phyloP scores from a whole-genome alignment of 2,797 vertebrate genomes.

The Euthynnus affinis region DNA sequence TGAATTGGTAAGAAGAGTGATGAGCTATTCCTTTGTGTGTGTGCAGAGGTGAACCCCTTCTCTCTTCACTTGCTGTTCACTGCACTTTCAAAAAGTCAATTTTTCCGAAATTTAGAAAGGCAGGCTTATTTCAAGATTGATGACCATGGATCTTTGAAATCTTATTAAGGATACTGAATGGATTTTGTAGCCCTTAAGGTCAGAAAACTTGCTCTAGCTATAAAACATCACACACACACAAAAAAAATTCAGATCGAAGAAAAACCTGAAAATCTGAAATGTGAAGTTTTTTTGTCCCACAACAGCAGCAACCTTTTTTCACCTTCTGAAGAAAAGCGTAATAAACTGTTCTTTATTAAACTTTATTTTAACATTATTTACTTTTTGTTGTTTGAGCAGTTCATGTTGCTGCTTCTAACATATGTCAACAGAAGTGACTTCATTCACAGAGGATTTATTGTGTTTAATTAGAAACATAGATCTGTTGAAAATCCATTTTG shows the following conservation, averaged over 20 bases:
- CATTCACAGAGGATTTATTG: constrained; percentile 14
- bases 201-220: constrained; percentile 62
- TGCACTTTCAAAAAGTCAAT: constrained; percentile 73
- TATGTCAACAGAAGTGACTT: neutral
- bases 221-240: constrained; percentile 53
- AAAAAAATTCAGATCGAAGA: constrained; percentile 35
- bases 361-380: neutral
- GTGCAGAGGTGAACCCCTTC: constrained; percentile 64
- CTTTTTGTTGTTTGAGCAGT: neutral
- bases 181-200: constrained; percentile 64
- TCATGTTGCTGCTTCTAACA: neutral
- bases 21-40: constrained; percentile 62
- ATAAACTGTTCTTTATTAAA: constrained; percentile 10
- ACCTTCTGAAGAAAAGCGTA: neutral
- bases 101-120: constrained; percentile 74
- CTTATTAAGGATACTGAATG: constrained; percentile 73
- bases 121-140: constrained; percentile 78
- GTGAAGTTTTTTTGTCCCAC: constrained; percentile 2
- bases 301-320: constrained; percentile 16
- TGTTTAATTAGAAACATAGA: constrained; percentile 9
- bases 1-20: constrained; percentile 72
- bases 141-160: constrained; percentile 74
- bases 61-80: constrained; percentile 66
- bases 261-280: constrained; percentile 38
- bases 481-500: constrained; percentile 23